Evolutionary conservation across 2,888 invertebrate species (phyloP), one percentile per base, ranked within the genome.

Genomic region (Scaptomyza parva): DNA sequence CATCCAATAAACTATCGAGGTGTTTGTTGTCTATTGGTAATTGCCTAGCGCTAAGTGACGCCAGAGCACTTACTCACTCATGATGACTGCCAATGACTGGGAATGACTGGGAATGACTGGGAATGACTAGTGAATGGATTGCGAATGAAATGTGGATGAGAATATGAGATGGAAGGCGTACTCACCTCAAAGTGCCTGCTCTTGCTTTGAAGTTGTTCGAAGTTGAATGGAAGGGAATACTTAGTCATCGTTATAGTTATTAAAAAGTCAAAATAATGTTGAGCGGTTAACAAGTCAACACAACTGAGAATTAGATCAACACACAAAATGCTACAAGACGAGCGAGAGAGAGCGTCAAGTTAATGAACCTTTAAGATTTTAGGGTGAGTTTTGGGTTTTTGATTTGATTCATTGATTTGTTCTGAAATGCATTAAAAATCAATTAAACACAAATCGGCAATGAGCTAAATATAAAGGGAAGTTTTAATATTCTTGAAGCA

Each of bases 1-100:
- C 30, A 30, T 33, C 14, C 9, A 28, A 14, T 22, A 18, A 45
- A 45, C 8, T 47, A 40, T 59, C 28, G 63, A 87, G 85, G 82
- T 87, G 70, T 60, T 69, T 87, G 70, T 60, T 69, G 52, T 47
- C 61, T 79, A 83, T 79, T 64, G 83, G 76, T 82, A 78, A 78
- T 83, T 79, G 80, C 61, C 57, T 52, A 53, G 62, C 40, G 44
- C 76, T 58, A 83, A 77, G 77, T 65, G 83, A 55, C 62, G 62
- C 37, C 37, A 40, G 48, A 33, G 30, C 47, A 30, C 47, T 30
- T 37, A 37, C 37, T 30, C 51, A 48, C 67, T 39, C 40, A 14
- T 14, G 28, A 43, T 44, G 37, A n/a, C 48, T 14, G 33, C 48
- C 24, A 28, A 39, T 47, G 59, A 52, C 65, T 54, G 24, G 12